phyloP scores from a whole-genome alignment of 2,888 invertebrate genomes.

The Julus scandinavius region DNA sequence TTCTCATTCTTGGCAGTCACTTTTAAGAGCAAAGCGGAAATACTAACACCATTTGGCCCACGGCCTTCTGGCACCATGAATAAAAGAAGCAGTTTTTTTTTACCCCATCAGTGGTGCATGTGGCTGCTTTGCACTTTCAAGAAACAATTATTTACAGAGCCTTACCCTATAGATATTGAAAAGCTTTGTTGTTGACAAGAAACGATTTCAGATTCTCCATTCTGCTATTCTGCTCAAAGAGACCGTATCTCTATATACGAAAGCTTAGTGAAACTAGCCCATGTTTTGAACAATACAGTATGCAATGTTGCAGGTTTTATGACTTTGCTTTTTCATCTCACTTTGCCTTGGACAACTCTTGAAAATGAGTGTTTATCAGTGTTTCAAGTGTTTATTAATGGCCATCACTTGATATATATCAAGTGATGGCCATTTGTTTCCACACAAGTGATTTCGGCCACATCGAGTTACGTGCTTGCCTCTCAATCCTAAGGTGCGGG shows the following conservation, averaged over 20 bases:
- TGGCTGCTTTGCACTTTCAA: conserved; percentile 18
- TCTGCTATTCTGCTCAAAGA: background rate
- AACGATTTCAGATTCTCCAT: background rate
- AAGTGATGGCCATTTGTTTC: too few species aligned
- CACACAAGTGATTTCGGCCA: too few species aligned
- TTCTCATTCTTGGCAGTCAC: background rate
- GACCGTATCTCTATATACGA: background rate
- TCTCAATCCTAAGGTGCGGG: too few species aligned
- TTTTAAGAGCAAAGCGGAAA: conserved; percentile 9
- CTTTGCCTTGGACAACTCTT: too few species aligned
- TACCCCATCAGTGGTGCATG: background rate
- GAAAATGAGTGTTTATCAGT: too few species aligned
- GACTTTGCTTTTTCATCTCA: too few species aligned
- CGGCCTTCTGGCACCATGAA: conserved; percentile 11
- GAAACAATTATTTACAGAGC: conserved; percentile 34
- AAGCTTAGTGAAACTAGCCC: background rate
- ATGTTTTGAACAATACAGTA: background rate
- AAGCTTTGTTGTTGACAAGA: background rate
- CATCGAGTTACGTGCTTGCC: too few species aligned
- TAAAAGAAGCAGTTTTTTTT: background rate
- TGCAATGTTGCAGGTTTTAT: too few species aligned
- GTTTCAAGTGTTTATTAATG: too few species aligned
- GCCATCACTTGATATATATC: too few species aligned
- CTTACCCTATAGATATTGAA: conserved; percentile 21
- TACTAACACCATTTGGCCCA: background rate